Evolutionary conservation across 2,888 invertebrate species (phyloP).

Genomic region (Pterobdella sp.): DNA sequence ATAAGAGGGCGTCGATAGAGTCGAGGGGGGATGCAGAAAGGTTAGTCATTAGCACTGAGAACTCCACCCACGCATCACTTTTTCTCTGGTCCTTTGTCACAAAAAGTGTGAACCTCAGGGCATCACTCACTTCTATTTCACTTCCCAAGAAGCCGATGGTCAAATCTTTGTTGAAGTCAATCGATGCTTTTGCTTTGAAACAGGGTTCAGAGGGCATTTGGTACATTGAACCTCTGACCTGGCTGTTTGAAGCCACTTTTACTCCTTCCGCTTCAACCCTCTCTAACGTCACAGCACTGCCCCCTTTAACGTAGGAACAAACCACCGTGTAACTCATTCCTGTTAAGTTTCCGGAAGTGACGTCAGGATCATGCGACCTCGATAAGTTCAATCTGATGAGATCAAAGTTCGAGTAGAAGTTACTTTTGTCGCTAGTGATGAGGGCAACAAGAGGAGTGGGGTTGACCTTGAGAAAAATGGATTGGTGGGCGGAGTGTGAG

Average conservation of each 20-base stretch:
- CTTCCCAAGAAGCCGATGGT: conserved; percentile 41
- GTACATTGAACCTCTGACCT: conserved; percentile 25
- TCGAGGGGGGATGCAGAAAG: conserved; percentile 31
- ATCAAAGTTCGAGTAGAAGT: conserved; percentile 25
- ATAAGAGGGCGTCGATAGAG: conserved; percentile 34
- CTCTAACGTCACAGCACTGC: neutral
- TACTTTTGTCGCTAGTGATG: conserved; percentile 30
- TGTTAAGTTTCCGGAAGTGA: conserved; percentile 37
- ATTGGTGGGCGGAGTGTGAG: conserved; percentile 15
- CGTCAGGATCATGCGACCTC: conserved; percentile 38
- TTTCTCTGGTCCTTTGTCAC: conserved; percentile 40
- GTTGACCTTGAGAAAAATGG: conserved; percentile 33
- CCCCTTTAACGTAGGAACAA: conserved; percentile 34
- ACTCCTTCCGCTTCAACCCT: conserved; percentile 23
- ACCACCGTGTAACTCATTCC: conserved; percentile 43
- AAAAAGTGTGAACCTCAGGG: conserved; percentile 42
- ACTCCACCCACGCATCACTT: conserved; percentile 35
- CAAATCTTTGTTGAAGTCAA: conserved; percentile 17
- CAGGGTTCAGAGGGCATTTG: conserved; percentile 24
- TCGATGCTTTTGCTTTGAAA: conserved; percentile 16
- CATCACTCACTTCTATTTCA: conserved; percentile 39
- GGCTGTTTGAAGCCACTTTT: conserved; percentile 19
- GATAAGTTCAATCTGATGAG: conserved; percentile 32
- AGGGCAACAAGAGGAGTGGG: conserved; percentile 35
- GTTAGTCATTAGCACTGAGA: conserved; percentile 37